phyloP scores from a whole-genome alignment of 2,113 vertebrate species.

The Lichenostomus cassidix region DNA sequence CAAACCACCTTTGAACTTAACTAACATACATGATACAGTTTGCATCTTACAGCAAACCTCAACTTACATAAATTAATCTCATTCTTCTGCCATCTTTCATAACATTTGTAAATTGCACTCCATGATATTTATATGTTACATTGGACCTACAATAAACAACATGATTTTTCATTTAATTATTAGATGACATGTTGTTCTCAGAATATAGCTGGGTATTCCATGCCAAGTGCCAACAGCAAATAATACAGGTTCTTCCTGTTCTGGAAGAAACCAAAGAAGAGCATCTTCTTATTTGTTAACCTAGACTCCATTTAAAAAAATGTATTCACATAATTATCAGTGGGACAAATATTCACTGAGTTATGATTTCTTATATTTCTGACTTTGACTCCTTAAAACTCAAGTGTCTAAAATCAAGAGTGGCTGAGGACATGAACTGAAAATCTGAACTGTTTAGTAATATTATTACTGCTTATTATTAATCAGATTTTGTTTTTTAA shows the following conservation, averaged over 20 bases:
- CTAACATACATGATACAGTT: background rate
- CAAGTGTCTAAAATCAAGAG: background rate
- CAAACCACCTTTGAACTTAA: background rate
- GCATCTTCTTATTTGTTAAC: background rate
- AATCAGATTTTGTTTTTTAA: background rate
- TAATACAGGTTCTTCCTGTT: conserved; percentile 57
- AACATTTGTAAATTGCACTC: background rate
- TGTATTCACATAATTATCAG: background rate
- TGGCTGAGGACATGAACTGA: background rate
- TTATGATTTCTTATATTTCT: background rate
- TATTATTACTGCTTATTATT: background rate
- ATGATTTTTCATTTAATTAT: conserved; percentile 22
- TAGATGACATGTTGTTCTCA: conserved; percentile 16
- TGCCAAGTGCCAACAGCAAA: conserved; percentile 58
- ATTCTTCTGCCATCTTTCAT: background rate
- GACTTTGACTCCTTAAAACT: background rate
- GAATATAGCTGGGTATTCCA: background rate
- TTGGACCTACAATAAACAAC: background rate
- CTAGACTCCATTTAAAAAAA: background rate
- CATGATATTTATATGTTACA: background rate
- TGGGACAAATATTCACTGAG: background rate
- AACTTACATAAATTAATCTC: background rate
- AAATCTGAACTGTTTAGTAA: background rate
- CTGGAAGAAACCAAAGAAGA: conserved; percentile 14
- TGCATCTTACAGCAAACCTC: background rate